These are phyloP conservation scores for Blastomussa wellsi DNA, from an alignment of 92 coral and sea anemone species.

Conservation along the genomic window DNA sequence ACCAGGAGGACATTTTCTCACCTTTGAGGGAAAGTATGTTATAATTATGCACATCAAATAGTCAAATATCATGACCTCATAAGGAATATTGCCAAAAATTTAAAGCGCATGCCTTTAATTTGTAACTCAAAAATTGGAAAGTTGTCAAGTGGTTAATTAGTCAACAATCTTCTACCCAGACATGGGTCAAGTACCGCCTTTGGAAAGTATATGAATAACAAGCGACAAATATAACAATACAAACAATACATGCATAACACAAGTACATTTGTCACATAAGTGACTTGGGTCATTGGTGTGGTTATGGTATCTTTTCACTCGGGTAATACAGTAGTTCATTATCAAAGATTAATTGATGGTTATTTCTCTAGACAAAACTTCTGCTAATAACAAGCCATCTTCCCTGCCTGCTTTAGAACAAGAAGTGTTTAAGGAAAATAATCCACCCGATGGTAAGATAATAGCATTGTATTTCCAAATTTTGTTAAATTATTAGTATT, in stretches of 20 bases:
- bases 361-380: constrained; percentile 28
- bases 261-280: too few relatives aligned
- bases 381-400: constrained; percentile 10
- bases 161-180: too few relatives aligned
- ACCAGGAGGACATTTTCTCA: constrained; percentile 81
- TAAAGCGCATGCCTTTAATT: too few relatives aligned
- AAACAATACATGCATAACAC: too few relatives aligned
- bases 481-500: not conserved
- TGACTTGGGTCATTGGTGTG: not conserved
- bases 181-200: too few relatives aligned
- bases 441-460: constrained; percentile 44
- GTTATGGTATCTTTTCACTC: not conserved
- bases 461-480: not conserved
- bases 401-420: not conserved
- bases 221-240: too few relatives aligned
- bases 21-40: constrained; percentile 92
- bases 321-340: not conserved
- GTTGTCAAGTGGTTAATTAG: too few relatives aligned
- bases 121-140: too few relatives aligned
- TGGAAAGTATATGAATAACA: too few relatives aligned
- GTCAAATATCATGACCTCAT: too few relatives aligned
- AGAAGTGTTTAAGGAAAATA: constrained; percentile 24
- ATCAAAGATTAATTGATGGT: not conserved
- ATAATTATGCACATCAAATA: not conserved
- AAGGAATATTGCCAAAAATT: too few relatives aligned